phyloP scores from a whole-genome alignment of 2,888 invertebrate genomes.

The Leptothorax acervorum region DNA sequence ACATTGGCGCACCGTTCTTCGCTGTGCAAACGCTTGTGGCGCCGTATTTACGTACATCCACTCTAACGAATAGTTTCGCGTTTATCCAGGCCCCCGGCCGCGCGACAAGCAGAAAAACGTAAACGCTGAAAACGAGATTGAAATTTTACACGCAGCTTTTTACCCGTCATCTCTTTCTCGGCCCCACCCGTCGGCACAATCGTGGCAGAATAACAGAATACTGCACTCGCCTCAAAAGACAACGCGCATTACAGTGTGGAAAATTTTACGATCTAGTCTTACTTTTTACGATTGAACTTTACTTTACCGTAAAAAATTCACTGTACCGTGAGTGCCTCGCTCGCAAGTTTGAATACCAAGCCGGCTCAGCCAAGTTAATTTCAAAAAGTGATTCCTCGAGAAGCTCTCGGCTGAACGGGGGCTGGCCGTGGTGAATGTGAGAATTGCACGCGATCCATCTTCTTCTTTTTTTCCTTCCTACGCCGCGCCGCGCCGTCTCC shows the following conservation, averaged over 20 bases:
- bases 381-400: constrained; percentile 56
- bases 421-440: constrained; percentile 53
- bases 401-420: constrained; percentile 35
- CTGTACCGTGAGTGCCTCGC: constrained; percentile 10
- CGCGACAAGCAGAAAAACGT: constrained; percentile 14
- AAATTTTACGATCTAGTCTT: constrained; percentile 31
- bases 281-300: constrained; percentile 44
- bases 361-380: constrained; percentile 43
- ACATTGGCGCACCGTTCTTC: constrained; percentile 35
- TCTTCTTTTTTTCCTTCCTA: constrained; percentile 32
- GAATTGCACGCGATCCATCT: constrained; percentile 64
- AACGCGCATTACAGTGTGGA: constrained; percentile 31
- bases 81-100: constrained; percentile 16
- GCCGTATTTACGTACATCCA: constrained; percentile 37
- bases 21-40: constrained; percentile 37
- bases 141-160: constrained; percentile 49
- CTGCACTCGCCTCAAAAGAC: constrained; percentile 29
- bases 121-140: constrained; percentile 45
- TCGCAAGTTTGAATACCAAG: constrained; percentile 10
- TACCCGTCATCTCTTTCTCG: not conserved
- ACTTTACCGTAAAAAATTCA: constrained; percentile 38
- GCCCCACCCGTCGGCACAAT: not conserved
- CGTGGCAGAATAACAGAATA: not conserved
- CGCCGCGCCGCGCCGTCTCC: not conserved
- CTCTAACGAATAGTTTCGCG: constrained; percentile 40